These are phyloP conservation scores for Yasuhikotakia modesta DNA, from an alignment of 2,797 vertebrate species.

Conservation along the genomic window DNA sequence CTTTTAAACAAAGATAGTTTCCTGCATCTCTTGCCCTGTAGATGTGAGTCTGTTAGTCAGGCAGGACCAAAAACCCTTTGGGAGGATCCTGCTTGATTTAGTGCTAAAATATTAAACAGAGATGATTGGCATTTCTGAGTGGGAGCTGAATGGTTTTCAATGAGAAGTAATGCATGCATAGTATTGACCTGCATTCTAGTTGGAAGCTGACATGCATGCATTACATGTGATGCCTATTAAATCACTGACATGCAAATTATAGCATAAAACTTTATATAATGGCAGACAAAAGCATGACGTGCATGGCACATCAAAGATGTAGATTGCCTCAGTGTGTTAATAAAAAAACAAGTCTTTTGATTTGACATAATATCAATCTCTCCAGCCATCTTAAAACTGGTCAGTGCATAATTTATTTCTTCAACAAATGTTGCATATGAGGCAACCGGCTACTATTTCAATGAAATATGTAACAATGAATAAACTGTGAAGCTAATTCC, in stretches of 20 bases:
- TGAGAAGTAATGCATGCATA: slow-evolving; percentile 28
- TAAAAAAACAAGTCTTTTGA: slow-evolving; percentile 53
- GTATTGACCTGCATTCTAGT: slow-evolving; percentile 22
- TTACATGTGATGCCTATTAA: slow-evolving; percentile 37
- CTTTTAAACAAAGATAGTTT: slow-evolving; percentile 30
- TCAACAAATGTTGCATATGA: slow-evolving; percentile 27
- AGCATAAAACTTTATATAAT: slow-evolving; percentile 65
- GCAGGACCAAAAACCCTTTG: slow-evolving; percentile 64
- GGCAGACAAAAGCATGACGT: slow-evolving; percentile 38
- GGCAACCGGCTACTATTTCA: slow-evolving; percentile 27
- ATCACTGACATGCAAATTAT: slow-evolving; percentile 37
- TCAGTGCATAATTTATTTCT: slow-evolving; percentile 53
- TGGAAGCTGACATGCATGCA: neutral
- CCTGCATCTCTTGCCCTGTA: slow-evolving; percentile 63
- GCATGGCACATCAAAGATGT: slow-evolving; percentile 36
- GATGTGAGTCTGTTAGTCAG: slow-evolving; percentile 66
- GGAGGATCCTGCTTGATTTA: slow-evolving; percentile 59
- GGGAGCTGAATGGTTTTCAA: slow-evolving; percentile 50
- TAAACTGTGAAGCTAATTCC: neutral
- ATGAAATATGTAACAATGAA: slow-evolving; percentile 26
- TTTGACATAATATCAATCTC: slow-evolving; percentile 51
- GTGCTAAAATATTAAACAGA: slow-evolving; percentile 61
- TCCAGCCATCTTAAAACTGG: slow-evolving; percentile 54
- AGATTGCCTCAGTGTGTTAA: slow-evolving; percentile 44
- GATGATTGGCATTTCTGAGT: slow-evolving; percentile 44